These are phyloP conservation scores for Conus canariensis DNA, from an alignment of 2,888 invertebrate genomes.

Conservation along the genomic window DNA sequence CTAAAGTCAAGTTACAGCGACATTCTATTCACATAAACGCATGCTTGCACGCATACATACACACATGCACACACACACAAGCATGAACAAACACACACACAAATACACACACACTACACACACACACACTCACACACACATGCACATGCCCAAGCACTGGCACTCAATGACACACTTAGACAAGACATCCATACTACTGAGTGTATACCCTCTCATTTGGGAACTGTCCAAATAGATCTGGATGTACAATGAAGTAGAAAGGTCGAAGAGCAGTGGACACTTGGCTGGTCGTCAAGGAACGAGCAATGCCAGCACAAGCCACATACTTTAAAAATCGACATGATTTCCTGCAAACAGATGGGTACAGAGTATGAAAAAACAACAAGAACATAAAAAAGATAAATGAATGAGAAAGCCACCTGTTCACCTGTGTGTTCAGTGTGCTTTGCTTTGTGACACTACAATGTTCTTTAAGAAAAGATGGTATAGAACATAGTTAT, in stretches of 20 bases:
- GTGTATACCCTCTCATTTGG: slow-evolving; percentile 89
- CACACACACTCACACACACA: not conserved
- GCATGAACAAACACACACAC: slow-evolving; percentile 16
- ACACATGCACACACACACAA: not conserved
- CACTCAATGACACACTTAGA: slow-evolving; percentile 1
- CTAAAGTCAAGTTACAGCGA: not conserved
- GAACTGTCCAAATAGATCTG: slow-evolving; percentile 95
- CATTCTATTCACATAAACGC: not conserved
- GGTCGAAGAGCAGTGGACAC: slow-evolving; percentile 93
- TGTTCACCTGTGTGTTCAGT: not conserved
- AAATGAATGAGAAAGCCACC: not conserved
- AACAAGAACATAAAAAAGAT: not conserved
- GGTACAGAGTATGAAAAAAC: not conserved
- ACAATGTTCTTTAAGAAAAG: no score
- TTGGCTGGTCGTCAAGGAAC: slow-evolving; percentile 80
- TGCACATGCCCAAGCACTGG: not conserved
- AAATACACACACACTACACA: slow-evolving; percentile 28
- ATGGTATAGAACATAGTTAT: no score
- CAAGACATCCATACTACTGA: not conserved
- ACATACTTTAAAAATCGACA: not conserved
- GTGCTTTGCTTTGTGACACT: no score
- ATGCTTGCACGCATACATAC: slow-evolving; percentile 21
- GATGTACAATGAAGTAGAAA: slow-evolving; percentile 97
- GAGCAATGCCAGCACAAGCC: slow-evolving; percentile 3
- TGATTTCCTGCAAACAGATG: slow-evolving; percentile 14